A percentile compares a stretch with the other conserved stretches of the same genome.
Conservation (phyloP, 2,888 invertebrate genomes). For the Folsomia manolachei region DNA sequence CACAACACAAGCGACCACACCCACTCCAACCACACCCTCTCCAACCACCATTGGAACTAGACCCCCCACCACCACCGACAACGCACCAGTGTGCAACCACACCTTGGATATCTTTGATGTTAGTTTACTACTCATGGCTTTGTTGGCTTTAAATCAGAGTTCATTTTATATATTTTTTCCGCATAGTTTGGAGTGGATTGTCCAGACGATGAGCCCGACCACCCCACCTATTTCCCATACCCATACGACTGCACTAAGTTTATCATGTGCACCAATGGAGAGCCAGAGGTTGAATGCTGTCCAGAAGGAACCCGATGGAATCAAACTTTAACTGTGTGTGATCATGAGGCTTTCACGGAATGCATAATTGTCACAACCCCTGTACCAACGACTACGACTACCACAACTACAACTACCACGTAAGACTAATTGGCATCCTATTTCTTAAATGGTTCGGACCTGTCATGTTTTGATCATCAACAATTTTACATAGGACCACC, state of each 20-base stretch:
- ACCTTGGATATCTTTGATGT: neutral
- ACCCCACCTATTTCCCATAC: slow-evolving; percentile 12
- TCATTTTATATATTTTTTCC: too few relatives aligned
- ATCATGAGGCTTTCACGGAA: neutral
- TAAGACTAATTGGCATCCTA: neutral
- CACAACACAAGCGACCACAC: neutral
- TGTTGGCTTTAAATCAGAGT: too few relatives aligned
- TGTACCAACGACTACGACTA: neutral
- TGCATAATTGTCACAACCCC: slow-evolving; percentile 9
- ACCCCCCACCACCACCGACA: neutral
- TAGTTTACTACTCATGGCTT: too few relatives aligned
- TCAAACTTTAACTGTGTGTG: neutral
- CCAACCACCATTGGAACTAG: neutral
- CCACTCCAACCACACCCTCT: neutral
- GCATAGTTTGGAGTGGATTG: too few relatives aligned
- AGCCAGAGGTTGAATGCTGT: slow-evolving; percentile 5
- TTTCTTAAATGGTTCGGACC: too few relatives aligned
- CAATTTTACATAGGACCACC: neutral
- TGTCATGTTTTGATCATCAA: too few relatives aligned
- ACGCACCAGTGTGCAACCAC: neutral
- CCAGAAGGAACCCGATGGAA: slow-evolving; percentile 5
- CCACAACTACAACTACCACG: neutral
- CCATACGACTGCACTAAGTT: slow-evolving; percentile 14
- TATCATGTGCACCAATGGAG: slow-evolving; percentile 12
- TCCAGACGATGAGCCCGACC: neutral